Percentiles rank a stretch among this genome's conserved stretches.
These are phyloP conservation scores for Phenganax stokvisi DNA, from an alignment of 92 coral and sea anemone genomes.

Conservation along the genomic window DNA sequence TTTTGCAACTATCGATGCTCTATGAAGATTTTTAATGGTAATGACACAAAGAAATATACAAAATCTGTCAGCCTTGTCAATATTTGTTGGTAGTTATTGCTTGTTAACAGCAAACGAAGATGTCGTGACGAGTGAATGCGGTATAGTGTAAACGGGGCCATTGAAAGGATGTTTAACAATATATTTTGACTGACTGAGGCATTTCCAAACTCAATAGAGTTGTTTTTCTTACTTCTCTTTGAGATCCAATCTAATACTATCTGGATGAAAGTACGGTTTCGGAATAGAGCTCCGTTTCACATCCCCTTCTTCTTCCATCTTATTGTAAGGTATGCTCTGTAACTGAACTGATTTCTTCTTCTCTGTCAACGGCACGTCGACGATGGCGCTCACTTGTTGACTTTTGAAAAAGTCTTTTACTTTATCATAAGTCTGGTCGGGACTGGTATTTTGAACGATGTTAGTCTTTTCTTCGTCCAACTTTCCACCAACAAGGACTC, in stretches of 20 bases:
- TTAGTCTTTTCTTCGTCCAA: constrained; percentile 65
- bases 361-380: constrained; percentile 86
- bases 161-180: not conserved
- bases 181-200: not conserved
- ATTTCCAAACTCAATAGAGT: not conserved
- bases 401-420: constrained; percentile 91
- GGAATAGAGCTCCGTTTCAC: constrained; percentile 34
- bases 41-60: too few species aligned
- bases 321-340: not conserved
- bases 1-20: too few species aligned
- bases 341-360: constrained; percentile 63
- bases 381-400: constrained; percentile 91
- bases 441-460: constrained; percentile 70
- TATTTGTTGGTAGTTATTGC: too few species aligned
- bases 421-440: constrained; percentile 69
- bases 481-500: constrained; percentile 85
- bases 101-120: too few species aligned
- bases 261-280: constrained; percentile 22
- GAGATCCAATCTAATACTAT: constrained; percentile 28
- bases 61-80: too few species aligned
- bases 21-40: too few species aligned
- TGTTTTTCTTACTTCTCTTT: constrained; percentile 13
- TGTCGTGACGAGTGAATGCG: too few species aligned
- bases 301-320: not conserved
- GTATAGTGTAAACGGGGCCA: too few species aligned